phyloP scores from a whole-genome alignment of 2,797 vertebrate species.

The Sciurus carolinensis region DNA sequence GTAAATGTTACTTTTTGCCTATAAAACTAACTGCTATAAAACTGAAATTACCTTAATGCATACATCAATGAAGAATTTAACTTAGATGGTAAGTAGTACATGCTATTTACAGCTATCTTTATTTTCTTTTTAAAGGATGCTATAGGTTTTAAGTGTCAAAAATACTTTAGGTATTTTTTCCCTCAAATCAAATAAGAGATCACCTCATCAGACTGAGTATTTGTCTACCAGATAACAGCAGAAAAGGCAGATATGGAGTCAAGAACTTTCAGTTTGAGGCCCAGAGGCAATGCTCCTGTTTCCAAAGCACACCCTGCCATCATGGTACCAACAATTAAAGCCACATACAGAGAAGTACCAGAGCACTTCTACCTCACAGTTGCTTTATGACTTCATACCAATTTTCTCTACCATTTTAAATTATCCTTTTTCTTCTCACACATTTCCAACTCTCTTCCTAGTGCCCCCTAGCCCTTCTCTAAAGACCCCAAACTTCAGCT shows the following conservation, averaged over 20 bases:
- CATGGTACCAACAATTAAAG: conserved; percentile 42
- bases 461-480: too few relatives aligned
- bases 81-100: conserved; percentile 11
- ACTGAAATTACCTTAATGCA: not conserved
- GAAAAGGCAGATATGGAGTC: not conserved
- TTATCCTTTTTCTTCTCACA: too few relatives aligned
- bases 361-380: not conserved
- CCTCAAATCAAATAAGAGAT: conserved; percentile 17
- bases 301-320: conserved; percentile 18
- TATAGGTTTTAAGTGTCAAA: conserved; percentile 16
- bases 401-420: too few relatives aligned
- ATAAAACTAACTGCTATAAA: not conserved
- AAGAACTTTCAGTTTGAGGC: not conserved
- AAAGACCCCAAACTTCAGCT: too few relatives aligned
- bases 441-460: too few relatives aligned
- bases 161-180: conserved; percentile 45
- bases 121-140: conserved; percentile 23
- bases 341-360: conserved; percentile 4
- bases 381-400: too few relatives aligned
- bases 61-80: not conserved
- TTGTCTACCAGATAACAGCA: not conserved
- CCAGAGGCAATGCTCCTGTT: not conserved
- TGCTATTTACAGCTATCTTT: not conserved
- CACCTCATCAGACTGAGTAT: not conserved
- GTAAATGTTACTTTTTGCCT: not conserved